Conservation (phyloP, 2,888 invertebrate species). For the Troilus luridus region DNA sequence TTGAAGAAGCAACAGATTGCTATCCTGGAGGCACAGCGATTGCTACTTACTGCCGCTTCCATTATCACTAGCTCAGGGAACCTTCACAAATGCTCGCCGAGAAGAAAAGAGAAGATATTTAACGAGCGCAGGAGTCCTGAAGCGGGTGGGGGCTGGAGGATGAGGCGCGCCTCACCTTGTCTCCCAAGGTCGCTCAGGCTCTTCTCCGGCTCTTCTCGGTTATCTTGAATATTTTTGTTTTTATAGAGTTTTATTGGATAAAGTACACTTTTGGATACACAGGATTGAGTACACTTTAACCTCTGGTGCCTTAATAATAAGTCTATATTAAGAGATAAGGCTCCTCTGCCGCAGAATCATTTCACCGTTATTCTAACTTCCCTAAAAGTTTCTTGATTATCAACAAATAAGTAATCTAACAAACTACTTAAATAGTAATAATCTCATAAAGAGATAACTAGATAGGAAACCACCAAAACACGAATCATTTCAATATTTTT, state of each 20-base stretch:
- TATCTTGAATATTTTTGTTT: neutral
- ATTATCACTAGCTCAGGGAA: neutral
- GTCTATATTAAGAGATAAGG: neutral
- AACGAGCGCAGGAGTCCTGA: neutral
- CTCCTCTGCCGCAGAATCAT: neutral
- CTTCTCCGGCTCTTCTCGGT: neutral
- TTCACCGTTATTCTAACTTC: no score
- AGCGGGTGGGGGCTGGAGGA: constrained; percentile 34
- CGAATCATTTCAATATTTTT: no score
- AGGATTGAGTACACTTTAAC: neutral
- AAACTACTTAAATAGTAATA: no score
- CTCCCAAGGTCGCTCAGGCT: constrained; percentile 24
- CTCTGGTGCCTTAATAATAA: neutral
- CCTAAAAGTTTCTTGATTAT: no score
- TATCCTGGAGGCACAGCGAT: neutral
- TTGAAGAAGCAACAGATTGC: constrained; percentile 17
- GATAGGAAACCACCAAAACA: no score
- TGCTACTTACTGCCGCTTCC: constrained; percentile 39
- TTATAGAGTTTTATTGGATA: neutral
- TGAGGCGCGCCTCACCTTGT: constrained; percentile 49
- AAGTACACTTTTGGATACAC: neutral
- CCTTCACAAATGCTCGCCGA: constrained; percentile 4
- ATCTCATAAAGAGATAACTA: no score
- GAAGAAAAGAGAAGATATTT: constrained; percentile 14
- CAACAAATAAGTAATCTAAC: no score